Base-by-base conservation (phyloP, 2,113 vertebrate species). In the Brienomyrus brachyistius region DNA sequence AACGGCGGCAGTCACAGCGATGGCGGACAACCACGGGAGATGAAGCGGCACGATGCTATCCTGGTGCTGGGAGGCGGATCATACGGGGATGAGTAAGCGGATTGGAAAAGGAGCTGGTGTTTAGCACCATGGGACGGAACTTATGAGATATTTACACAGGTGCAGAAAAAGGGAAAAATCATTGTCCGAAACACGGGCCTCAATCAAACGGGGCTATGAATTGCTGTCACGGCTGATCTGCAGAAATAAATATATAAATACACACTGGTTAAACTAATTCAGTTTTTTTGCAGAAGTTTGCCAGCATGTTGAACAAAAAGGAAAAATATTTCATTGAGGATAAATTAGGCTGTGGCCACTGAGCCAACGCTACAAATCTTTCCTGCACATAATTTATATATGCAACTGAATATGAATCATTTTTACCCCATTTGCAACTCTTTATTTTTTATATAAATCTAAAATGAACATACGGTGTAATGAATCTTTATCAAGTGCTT, bases 161-260 rank as follows among this genome's bases (percentile, higher is more conserved):
- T 92, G 89, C 91, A 87, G 52, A 92, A 93, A 91, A 91, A 87
- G 62, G 88, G 56, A 66, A 92, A 92, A 92, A 96, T 95, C 91
- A 95, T 95, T 95, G 95, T 47, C 94, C 93, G 92, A 93, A 93
- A 93, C 94, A 90, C 91, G 90, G 59, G 90, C 91, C 91, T 95
- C 94, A 93, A 93, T 95, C 94, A 94, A 93, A 93, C 90, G 94
- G 94, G 94, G 94, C 94, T 94, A 94, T 94, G 90, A 92, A 93
- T 89, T 85, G 93, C 90, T 90, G 92, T 91, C 93, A 91, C 89
- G 70, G 89, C 90, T 91, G 91, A 91, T 94, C 93, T 93, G 94
- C 94, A 94, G 94, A 94, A 90, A 93, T 91, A 80, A 80, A 80
- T 80, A 80, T 80, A 80, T 80, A 80, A 80, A 80, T 80, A 35